Evolutionary conservation across 2,113 vertebrate species (phyloP).

Genomic region (Pterophyllum scalare): DNA sequence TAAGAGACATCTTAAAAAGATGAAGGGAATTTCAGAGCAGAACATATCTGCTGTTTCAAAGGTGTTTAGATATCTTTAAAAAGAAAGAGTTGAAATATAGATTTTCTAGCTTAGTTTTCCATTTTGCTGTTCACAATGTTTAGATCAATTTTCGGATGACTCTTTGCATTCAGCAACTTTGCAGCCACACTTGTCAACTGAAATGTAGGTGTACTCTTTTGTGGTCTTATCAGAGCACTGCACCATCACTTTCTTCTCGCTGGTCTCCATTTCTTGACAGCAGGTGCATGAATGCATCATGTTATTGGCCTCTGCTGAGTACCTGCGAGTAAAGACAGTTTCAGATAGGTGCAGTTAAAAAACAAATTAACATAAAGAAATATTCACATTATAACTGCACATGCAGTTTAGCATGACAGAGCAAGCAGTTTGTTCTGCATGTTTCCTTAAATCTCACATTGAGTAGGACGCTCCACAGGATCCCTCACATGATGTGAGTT

Average conservation of each 20-base stretch:
- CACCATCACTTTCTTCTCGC: constrained; percentile 69
- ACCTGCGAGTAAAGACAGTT: constrained; percentile 76
- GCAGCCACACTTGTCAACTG: constrained; percentile 78
- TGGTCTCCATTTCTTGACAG: constrained; percentile 75
- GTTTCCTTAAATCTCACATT: too few species aligned
- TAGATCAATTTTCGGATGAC: neutral
- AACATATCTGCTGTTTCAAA: neutral
- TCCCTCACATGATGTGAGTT: too few species aligned
- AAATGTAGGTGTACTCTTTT: constrained; percentile 62
- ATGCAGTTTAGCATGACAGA: too few species aligned
- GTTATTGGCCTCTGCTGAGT: constrained; percentile 62
- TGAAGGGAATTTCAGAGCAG: neutral
- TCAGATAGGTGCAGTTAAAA: constrained; percentile 7
- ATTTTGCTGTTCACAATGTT: too few species aligned
- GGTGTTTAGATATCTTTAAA: neutral
- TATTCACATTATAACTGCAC: neutral
- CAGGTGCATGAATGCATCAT: constrained; percentile 78
- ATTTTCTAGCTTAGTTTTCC: too few species aligned
- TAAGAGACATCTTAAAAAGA: neutral
- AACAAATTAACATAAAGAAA: neutral
- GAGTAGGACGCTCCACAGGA: too few species aligned
- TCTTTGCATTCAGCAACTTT: constrained; percentile 60
- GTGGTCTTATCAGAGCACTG: constrained; percentile 50
- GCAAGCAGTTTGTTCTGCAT: too few species aligned
- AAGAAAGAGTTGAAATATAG: too few species aligned